phyloP scores from a whole-genome alignment of 2,113 vertebrate species.

The Pongo abelii region DNA sequence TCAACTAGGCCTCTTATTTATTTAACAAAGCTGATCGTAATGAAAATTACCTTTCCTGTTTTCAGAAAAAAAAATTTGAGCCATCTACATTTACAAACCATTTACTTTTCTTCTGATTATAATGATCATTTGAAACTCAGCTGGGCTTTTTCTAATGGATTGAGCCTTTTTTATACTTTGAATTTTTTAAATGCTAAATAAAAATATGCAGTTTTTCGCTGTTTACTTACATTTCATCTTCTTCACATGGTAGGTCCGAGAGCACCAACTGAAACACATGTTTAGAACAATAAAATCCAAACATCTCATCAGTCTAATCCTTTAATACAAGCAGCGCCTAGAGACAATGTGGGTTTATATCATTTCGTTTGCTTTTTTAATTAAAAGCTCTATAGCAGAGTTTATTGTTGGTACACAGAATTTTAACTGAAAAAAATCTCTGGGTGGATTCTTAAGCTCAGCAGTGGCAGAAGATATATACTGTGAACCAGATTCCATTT shows the following conservation, averaged over 20 bases:
- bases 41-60: neutral
- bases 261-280: conserved; percentile 74
- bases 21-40: neutral
- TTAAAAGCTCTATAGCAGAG: conserved; percentile 58
- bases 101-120: neutral
- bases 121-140: neutral
- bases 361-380: conserved; percentile 49
- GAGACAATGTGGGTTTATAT: conserved; percentile 58
- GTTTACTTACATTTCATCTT: conserved; percentile 76
- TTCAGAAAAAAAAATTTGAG: neutral
- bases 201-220: neutral
- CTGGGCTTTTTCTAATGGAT: conserved; percentile 4
- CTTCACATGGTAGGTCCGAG: conserved; percentile 58
- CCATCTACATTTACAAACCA: neutral
- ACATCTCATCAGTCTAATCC: conserved; percentile 54
- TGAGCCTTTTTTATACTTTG: conserved; percentile 8
- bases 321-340: conserved; percentile 45
- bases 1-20: neutral
- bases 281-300: conserved; percentile 72
- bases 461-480: neutral
- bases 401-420: conserved; percentile 28
- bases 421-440: conserved; percentile 64
- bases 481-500: neutral
- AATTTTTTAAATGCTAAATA: conserved; percentile 43
- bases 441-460: conserved; percentile 25